Evolutionary conservation across 2,888 invertebrate genomes (phyloP).

Genomic region (Cosmia trapezina): DNA sequence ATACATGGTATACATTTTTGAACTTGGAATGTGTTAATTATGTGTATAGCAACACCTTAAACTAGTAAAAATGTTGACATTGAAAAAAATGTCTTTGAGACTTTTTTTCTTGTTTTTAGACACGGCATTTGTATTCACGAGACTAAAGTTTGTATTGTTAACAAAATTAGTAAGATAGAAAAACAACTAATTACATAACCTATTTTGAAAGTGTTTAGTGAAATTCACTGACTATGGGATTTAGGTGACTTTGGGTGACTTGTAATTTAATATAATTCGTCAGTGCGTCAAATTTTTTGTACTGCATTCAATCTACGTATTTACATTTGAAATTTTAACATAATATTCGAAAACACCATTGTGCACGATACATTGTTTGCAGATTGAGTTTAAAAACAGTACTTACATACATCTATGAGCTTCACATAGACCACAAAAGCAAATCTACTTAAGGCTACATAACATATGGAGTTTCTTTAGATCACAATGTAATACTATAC

Average conservation of each 20-base stretch:
- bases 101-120: neutral
- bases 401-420: conserved; percentile 39
- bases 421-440: conserved; percentile 53
- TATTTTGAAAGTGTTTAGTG: neutral
- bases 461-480: conserved; percentile 48
- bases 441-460: conserved; percentile 43
- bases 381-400: conserved; percentile 12
- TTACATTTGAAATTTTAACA: neutral
- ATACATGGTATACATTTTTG: conserved; percentile 22
- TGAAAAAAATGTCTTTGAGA: conserved; percentile 5
- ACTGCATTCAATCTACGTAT: conserved; percentile 9
- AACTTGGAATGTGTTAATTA: conserved; percentile 43
- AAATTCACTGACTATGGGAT: neutral
- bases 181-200: no score
- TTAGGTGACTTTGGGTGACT: neutral
- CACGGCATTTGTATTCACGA: neutral
- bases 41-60: conserved; percentile 13
- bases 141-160: neutral
- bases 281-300: neutral
- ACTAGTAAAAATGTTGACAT: conserved; percentile 7
- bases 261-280: neutral
- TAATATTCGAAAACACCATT: conserved; percentile 25
- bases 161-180: neutral
- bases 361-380: conserved; percentile 28
- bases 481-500: conserved; percentile 58